Base-by-base conservation (phyloP, 2,888 invertebrate genomes). In the Villa cingulata region DNA sequence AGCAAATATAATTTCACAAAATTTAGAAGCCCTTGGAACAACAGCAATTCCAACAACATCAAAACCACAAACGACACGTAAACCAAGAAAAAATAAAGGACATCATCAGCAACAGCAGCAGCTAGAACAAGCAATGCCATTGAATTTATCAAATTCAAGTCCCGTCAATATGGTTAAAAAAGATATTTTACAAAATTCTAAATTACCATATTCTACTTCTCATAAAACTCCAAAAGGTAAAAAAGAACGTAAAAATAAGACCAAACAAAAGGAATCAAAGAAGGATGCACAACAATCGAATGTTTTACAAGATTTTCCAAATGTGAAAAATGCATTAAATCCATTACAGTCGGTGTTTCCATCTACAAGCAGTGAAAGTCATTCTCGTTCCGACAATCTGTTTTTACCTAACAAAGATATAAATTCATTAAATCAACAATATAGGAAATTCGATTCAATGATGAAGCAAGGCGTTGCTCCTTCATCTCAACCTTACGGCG, bases 401-500 rank as follows among this genome's bases (percentile, higher is more conserved):
- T 32, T 32, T 12, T 32, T 32, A 32, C 29, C 29, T 12, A 9
- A 9, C 12, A 9, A 9, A 12, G 29, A 32, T 32, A 14, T 3
- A 12, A 32, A 32, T 12, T 5, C 29, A 12, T 32, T 12, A 32
- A 12, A 9, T 3, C 12, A 12, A 32, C 7, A 9, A 32, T 32
- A 12, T 12, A 14, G 29, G 3, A 34, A 34, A 34, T 7, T 34
- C 6, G 34, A 34, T 34, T 15, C 34, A 34, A 3, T 15, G 12
- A 5, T 15, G n/a, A 37, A 46, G 19, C 20, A 37, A 14, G 18
- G 16, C 6, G 2, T 18, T n/a, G 3, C 23, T 5, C 20, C 20
- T 9, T 38, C 20, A 23, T 10, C 44, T 37, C 4, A 40, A 16
- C 9, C 19, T 9, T 64, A 53, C 64, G 59, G 37, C 17, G 58